Conservation (phyloP, 2,888 invertebrate genomes). For the Eristalinus sepulchralis region DNA sequence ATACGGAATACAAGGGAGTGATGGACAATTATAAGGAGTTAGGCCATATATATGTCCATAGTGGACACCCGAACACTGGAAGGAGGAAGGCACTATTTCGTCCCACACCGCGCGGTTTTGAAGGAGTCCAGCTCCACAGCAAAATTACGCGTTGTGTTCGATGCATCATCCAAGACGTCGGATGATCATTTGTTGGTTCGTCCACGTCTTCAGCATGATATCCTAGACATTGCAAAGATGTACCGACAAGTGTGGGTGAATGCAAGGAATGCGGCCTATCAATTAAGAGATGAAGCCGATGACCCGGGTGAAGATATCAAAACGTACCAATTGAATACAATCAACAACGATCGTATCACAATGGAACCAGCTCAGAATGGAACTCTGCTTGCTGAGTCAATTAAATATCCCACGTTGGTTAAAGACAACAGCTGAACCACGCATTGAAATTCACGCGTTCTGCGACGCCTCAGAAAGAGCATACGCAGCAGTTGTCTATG, state of each 20-base stretch:
- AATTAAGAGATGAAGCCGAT: constrained; percentile 6
- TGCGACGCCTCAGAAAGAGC: constrained; percentile 27
- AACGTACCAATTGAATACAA: no score
- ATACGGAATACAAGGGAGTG: no score
- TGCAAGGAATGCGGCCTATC: background rate
- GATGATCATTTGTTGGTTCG: constrained; percentile 10
- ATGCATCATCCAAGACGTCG: constrained; percentile 26
- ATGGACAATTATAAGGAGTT: no score
- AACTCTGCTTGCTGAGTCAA: background rate
- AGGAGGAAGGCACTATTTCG: constrained; percentile 21
- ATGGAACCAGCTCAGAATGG: constrained; percentile 2
- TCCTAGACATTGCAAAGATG: constrained; percentile 16
- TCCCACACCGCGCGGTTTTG: constrained; percentile 37
- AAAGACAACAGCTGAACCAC: background rate
- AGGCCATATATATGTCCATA: no score
- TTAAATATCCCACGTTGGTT: constrained; percentile 20
- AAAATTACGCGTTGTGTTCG: constrained; percentile 30
- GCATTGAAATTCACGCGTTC: constrained; percentile 14
- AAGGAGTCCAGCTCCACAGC: constrained; percentile 33
- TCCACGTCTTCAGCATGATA: constrained; percentile 17
- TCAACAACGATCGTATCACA: no score
- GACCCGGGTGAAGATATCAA: background rate
- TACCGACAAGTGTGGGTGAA: constrained; percentile 19
- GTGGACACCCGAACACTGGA: no score
- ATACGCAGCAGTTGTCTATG: background rate